Evolutionary conservation across 2,888 invertebrate genomes (phyloP), one percentile per base, ranked within the genome.

Genomic region (Beris chalybata): DNA sequence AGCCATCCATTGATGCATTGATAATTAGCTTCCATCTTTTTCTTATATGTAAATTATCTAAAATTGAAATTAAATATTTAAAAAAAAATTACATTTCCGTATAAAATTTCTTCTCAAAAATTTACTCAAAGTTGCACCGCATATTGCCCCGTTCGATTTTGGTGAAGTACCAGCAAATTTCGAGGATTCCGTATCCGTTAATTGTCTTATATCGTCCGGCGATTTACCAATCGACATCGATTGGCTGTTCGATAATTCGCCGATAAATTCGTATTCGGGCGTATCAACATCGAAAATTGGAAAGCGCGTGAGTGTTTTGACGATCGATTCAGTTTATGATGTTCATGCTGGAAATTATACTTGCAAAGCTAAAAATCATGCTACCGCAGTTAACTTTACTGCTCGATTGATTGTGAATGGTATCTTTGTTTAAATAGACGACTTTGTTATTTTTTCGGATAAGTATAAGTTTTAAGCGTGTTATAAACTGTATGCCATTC

Each of bases 181-280:
- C 67, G 89, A 88, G 11, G 87, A 88, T 72, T 82, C 85, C 64
- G 85, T 86, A 7, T 86, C 86, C 47, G 81, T 86, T 43, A 83
- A 84, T 65, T 89, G 89, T 76, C 83, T 85, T 64, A 85, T 88
- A 43, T 83, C 83, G n/a, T 86, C 86, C 75, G 89, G 90, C 22
- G 90, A 90, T 78, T 81, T 85, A 68, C 90, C 89, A 1, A 82
- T 90, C 65, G 82, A 84, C 70, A 86, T 90, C 64, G 80, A 80
- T 38, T 89, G 89, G 89, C 79, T 82, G 38, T 86, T 88, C 72
- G 86, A 88, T 76, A 87, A 89, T 76, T 87, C 86, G 74, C 81
- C 83, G 70, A 83, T 85, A 67, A 85, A 89, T 76, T 82, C 83
- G 74, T 85, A 83, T 69, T 73, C 84, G 80, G 77, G 81, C 52